Conservation (phyloP, 1,140 invertebrate species). For the Ips nitidus region DNA sequence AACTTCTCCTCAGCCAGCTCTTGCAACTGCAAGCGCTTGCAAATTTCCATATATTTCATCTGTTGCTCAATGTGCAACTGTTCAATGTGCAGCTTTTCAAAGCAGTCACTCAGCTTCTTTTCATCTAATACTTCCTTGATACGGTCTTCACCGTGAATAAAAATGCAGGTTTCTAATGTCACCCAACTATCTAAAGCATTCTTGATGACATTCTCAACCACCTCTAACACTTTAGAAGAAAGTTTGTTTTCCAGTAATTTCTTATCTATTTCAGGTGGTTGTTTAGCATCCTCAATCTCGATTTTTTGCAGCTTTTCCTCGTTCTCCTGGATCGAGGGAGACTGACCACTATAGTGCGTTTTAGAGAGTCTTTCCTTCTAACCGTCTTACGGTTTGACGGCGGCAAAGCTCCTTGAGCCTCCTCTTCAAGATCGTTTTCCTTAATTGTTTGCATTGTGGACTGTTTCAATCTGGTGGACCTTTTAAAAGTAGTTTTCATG, state of each 20-base stretch:
- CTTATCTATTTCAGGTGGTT: conserved; percentile 8
- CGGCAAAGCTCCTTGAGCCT: not conserved
- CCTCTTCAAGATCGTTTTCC: conserved; percentile 38
- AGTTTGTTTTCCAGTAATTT: conserved; percentile 24
- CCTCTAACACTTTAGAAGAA: conserved; percentile 34
- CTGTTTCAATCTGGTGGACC: conserved; percentile 25
- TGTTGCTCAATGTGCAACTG: conserved; percentile 44
- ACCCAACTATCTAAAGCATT: conserved; percentile 62
- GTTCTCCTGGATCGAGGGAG: conserved; percentile 40
- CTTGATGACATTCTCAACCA: conserved; percentile 50
- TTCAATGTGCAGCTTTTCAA: conserved; percentile 52
- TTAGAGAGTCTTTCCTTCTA: conserved; percentile 15
- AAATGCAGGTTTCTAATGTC: conserved; percentile 59
- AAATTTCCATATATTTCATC: conserved; percentile 57
- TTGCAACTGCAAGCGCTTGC: conserved; percentile 57
- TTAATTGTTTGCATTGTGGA: conserved; percentile 43
- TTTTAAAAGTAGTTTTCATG: conserved; percentile 24
- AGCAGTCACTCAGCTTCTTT: conserved; percentile 59
- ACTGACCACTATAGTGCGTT: conserved; percentile 23
- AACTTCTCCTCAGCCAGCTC: conserved; percentile 58
- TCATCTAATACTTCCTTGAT: conserved; percentile 59
- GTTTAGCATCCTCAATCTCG: not conserved
- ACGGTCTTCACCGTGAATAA: conserved; percentile 59
- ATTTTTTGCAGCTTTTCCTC: conserved; percentile 31
- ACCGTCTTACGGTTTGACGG: not conserved